Base-by-base conservation (phyloP, 2,888 invertebrate species). In the Xanthorhoe designata region DNA sequence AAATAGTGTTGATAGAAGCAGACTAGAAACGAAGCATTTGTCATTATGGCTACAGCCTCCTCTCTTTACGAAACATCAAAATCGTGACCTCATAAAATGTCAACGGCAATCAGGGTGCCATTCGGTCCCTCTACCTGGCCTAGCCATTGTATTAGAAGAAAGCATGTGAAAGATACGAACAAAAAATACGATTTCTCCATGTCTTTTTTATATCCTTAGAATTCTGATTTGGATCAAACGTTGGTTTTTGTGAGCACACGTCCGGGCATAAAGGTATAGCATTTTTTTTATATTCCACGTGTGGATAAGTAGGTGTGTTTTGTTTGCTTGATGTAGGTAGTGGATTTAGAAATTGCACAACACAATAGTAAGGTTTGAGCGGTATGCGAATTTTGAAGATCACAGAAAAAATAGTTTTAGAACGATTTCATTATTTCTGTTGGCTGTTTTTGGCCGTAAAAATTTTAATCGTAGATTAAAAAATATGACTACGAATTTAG, bases 81-180 rank as follows among this genome's bases (percentile, higher is more conserved):
- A 79, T 77, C 79, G 80, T 89, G 88, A 88, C 88, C 88, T 86
- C 80, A 78, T 84, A 86, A 86, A 86, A 89, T 92, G 91, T 91
- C 91, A 89, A 89, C 84, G 87, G 90, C 87, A 82, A 83, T 82
- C 83, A 77, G 79, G 82, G 80, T 78, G 78, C 75, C 71, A 72
- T 87, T 82, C 74, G 73, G 65, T 78, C 82, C 78, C 38, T 75
- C 89, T 92, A 92, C 92, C 91, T 91, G 91, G 82, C 73, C 84
- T 76, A 84, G 72, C 85, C 76, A 86, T 90, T 90, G 86, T 89
- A 80, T 77, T 79, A 72, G 81, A 90, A 86, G 92, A 92, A 92
- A 92, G 92, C 90, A 88, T 85, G 88, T 86, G 90, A 91, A 90
- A 91, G 90, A 87, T 74, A 79, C 75, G 69, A 64, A 83, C 81